Conservation (phyloP, 2,113 vertebrate species). For the Nibea albiflora region DNA sequence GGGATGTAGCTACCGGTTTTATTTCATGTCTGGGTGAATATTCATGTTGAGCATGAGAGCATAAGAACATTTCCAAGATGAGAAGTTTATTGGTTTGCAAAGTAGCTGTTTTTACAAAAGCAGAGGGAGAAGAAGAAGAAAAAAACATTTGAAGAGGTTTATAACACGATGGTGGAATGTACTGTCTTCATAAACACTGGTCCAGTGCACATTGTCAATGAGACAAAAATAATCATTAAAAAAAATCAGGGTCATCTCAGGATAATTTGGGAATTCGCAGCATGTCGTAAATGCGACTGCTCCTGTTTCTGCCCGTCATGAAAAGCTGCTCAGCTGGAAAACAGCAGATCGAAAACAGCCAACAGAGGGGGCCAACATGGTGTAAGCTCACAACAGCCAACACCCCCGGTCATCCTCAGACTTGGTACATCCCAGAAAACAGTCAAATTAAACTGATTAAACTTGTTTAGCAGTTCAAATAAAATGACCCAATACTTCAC, state of each 20-base stretch:
- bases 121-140: slow-evolving; percentile 9
- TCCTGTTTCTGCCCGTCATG: slow-evolving; percentile 3
- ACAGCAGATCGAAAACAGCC: slow-evolving; percentile 30
- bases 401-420: slow-evolving; percentile 16
- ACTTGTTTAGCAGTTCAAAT: slow-evolving; percentile 21
- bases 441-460: slow-evolving; percentile 7
- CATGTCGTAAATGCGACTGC: neutral
- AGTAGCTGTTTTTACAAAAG: slow-evolving; percentile 69
- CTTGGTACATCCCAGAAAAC: slow-evolving; percentile 23
- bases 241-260: slow-evolving; percentile 10
- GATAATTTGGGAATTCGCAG: slow-evolving; percentile 28
- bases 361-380: neutral
- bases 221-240: neutral
- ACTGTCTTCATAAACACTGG: slow-evolving; percentile 28
- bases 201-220: slow-evolving; percentile 24
- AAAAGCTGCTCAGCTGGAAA: slow-evolving; percentile 14
- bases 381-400: slow-evolving; percentile 3
- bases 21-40: neutral
- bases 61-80: slow-evolving; percentile 19
- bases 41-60: neutral
- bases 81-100: slow-evolving; percentile 72
- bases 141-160: slow-evolving; percentile 4
- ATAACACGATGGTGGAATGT: slow-evolving; percentile 20
- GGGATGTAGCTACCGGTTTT: neutral
- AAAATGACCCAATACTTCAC: slow-evolving; percentile 21